Evolutionary conservation across 2,888 invertebrate genomes (phyloP).

Genomic region (Eupithecia pulchellata): DNA sequence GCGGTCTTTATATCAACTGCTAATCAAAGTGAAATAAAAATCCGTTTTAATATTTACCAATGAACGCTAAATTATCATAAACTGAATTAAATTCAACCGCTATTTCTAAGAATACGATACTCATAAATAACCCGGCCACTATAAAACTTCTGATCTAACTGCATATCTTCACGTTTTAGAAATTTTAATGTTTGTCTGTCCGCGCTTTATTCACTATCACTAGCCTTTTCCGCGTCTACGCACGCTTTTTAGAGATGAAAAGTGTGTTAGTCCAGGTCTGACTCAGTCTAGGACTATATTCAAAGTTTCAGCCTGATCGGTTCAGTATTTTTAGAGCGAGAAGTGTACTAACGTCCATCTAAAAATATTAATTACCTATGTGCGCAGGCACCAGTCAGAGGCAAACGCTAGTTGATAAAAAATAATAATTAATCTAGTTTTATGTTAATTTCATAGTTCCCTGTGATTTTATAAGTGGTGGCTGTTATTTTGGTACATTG

Average conservation of each 20-base stretch:
- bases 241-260: not conserved
- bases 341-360: not conserved
- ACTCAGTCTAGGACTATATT: not conserved
- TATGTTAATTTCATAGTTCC: slow-evolving; percentile 45
- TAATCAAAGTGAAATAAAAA: slow-evolving; percentile 15
- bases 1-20: slow-evolving; percentile 1
- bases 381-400: not conserved
- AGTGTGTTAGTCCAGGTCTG: not conserved
- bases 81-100: slow-evolving; percentile 25
- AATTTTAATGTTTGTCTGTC: not conserved
- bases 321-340: not conserved
- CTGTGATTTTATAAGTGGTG: slow-evolving; percentile 44
- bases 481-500: slow-evolving; percentile 57
- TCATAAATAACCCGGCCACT: slow-evolving; percentile 21
- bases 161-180: not conserved
- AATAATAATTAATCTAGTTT: slow-evolving; percentile 35
- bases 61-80: slow-evolving; percentile 29
- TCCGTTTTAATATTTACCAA: slow-evolving; percentile 21
- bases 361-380: not conserved
- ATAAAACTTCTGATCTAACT: slow-evolving; percentile 9
- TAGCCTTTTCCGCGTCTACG: not conserved
- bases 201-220: not conserved
- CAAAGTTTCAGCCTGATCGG: not conserved
- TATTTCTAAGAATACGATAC: slow-evolving; percentile 26
- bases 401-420: slow-evolving; percentile 16